Conservation (phyloP, 2,113 vertebrate species). For the Coregonus clupeaformis region DNA sequence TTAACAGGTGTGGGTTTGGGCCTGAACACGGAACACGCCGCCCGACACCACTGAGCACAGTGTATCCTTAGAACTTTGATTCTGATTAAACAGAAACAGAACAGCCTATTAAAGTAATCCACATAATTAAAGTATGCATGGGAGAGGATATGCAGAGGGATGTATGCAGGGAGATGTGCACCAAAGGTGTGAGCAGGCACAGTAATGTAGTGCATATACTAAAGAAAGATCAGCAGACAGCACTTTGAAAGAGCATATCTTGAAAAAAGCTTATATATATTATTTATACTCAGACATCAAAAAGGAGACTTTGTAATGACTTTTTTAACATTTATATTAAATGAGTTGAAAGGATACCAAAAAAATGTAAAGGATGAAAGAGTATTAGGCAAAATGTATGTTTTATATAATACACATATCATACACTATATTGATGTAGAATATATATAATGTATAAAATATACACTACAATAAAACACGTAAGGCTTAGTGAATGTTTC, state of each 20-base stretch:
- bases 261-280: constrained; percentile 71
- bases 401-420: background rate
- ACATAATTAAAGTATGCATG: constrained; percentile 63
- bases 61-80: constrained; percentile 63
- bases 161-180: constrained; percentile 37
- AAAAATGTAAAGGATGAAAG: no score
- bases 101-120: constrained; percentile 73
- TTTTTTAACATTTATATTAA: constrained; percentile 70
- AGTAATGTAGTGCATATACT: constrained; percentile 70
- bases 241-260: constrained; percentile 76
- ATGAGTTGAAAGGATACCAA: no score
- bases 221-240: constrained; percentile 59
- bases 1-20: constrained; percentile 23
- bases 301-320: constrained; percentile 71
- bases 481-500: background rate
- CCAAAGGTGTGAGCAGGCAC: constrained; percentile 48
- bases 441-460: no score
- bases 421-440: no score
- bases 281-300: constrained; percentile 74
- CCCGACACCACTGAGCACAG: constrained; percentile 51
- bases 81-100: constrained; percentile 74
- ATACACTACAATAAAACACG: background rate
- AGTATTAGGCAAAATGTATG: background rate
- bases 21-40: constrained; percentile 46
- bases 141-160: no score